Conservation (phyloP, 2,797 vertebrate genomes). For the Hippoglossus hippoglossus region DNA sequence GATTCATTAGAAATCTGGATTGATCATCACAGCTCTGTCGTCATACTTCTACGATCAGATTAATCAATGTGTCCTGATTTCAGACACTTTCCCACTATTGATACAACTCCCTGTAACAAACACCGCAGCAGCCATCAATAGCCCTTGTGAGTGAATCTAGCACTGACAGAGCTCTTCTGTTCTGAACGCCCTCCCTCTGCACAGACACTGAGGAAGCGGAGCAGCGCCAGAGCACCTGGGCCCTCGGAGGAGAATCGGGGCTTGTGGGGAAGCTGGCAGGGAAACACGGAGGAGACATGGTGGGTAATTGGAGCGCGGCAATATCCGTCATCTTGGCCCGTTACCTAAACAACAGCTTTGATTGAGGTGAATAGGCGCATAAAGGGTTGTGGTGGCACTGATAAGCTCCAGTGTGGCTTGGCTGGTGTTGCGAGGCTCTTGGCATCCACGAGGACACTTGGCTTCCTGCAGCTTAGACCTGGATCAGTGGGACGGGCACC, state of each 20-base stretch:
- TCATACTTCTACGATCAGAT: background rate
- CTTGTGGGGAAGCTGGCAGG: conserved; percentile 78
- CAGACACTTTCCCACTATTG: conserved; percentile 23
- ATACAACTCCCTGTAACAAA: conserved; percentile 16
- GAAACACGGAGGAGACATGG: conserved; percentile 59
- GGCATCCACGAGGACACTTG: conserved; percentile 59
- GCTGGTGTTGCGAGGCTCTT: conserved; percentile 52
- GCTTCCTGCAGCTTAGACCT: conserved; percentile 83
- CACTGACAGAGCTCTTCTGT: conserved; percentile 72
- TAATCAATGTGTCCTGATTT: background rate
- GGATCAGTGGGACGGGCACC: conserved; percentile 72
- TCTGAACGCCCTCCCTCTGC: conserved; percentile 57
- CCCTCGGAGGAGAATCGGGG: conserved; percentile 70
- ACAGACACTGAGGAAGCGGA: conserved; percentile 59
- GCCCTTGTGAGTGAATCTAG: conserved; percentile 44
- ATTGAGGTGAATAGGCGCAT: conserved; percentile 80
- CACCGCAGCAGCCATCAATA: conserved; percentile 53
- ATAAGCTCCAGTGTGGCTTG: conserved; percentile 74
- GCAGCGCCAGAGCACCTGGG: conserved; percentile 78
- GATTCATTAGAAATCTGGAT: too few species aligned
- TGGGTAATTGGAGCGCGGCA: conserved; percentile 71
- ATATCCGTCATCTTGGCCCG: conserved; percentile 79
- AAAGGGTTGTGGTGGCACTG: conserved; percentile 72
- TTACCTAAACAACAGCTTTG: conserved; percentile 81
- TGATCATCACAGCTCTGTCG: too few species aligned